phyloP scores from a whole-genome alignment of 2,888 invertebrate genomes.

The Imbricaverruca yamaguchii region DNA sequence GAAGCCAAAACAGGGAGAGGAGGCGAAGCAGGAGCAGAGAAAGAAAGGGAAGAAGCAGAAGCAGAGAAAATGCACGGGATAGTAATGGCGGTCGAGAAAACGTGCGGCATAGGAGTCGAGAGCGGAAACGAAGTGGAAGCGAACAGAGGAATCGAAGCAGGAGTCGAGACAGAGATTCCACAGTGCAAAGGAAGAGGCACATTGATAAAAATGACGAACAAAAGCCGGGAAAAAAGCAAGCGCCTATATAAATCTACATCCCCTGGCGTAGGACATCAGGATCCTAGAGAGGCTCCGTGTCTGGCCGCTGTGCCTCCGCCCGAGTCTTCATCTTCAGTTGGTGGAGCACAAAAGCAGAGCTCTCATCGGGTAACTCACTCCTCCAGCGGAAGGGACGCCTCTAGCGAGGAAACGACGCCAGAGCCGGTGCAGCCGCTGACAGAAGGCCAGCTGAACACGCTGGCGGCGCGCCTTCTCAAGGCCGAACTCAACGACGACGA shows the following conservation, averaged over 20 bases:
- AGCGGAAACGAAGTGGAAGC: not conserved
- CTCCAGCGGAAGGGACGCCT: not conserved
- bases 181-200: too few species aligned
- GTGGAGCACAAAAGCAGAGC: not conserved
- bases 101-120: not conserved
- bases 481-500: slow-evolving; percentile 86
- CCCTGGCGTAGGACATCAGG: too few species aligned
- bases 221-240: too few species aligned
- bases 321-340: too few species aligned
- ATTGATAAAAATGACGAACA: too few species aligned
- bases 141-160: slow-evolving; percentile 20
- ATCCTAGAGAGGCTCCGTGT: too few species aligned
- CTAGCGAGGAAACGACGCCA: not conserved
- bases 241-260: too few species aligned
- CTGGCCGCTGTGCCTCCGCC: too few species aligned
- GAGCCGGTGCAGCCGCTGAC: slow-evolving; percentile 44
- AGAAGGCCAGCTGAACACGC: slow-evolving; percentile 77
- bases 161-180: too few species aligned
- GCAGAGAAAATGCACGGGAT: slow-evolving; percentile 24
- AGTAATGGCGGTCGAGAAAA: not conserved
- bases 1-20: not conserved
- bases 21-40: slow-evolving; percentile 11
- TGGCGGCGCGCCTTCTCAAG: slow-evolving; percentile 84
- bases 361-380: not conserved
- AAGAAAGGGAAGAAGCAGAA: slow-evolving; percentile 23